Conservation (phyloP, 2,113 vertebrate species). For the Hiodon tergisus region DNA sequence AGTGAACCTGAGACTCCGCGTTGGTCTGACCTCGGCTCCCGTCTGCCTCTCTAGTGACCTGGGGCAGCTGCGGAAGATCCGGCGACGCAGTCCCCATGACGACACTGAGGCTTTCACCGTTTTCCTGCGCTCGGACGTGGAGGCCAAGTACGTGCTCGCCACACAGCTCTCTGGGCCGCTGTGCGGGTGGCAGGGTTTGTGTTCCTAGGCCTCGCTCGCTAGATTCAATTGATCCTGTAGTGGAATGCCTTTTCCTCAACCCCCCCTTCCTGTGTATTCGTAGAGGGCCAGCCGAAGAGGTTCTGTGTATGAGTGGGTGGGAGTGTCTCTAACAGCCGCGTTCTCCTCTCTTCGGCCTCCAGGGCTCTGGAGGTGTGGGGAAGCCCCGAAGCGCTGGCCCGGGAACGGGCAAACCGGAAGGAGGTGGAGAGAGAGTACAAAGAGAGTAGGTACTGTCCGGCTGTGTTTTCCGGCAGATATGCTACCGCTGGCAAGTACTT, state of each 20-base stretch:
- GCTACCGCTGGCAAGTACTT: background rate
- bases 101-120: conserved; percentile 95
- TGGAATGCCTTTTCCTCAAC: no score
- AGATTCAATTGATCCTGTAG: no score
- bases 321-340: no score
- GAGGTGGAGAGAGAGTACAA: conserved; percentile 83
- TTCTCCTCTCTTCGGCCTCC: background rate
- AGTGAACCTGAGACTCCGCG: no score
- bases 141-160: conserved; percentile 84
- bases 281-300: no score
- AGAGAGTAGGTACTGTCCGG: conserved; percentile 77
- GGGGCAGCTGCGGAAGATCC: conserved; percentile 87
- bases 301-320: background rate
- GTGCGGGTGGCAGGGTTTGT: no score
- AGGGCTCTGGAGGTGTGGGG: conserved; percentile 96
- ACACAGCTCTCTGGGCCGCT: no score
- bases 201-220: no score
- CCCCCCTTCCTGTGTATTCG: no score
- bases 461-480: background rate
- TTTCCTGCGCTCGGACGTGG: conserved; percentile 88
- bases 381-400: conserved; percentile 85
- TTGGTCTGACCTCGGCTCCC: background rate
- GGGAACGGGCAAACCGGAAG: conserved; percentile 83
- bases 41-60: conserved; percentile 71
- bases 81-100: conserved; percentile 87